phyloP scores from a whole-genome alignment of 1,140 invertebrate genomes.

The Lepidurus couesii region DNA sequence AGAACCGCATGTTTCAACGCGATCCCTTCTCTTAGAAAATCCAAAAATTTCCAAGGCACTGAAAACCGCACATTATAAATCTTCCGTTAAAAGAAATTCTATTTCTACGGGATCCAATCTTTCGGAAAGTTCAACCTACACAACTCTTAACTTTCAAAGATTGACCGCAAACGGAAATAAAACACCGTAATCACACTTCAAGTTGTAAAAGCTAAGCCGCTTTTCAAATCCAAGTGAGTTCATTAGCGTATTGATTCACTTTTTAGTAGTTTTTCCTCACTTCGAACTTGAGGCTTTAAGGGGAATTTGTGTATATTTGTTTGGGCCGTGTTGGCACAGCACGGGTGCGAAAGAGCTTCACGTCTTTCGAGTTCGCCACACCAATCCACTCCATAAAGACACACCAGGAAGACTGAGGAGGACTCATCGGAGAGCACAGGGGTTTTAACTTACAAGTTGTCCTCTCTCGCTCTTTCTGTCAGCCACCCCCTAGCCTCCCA shows the following conservation, averaged over 20 bases:
- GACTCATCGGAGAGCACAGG: background rate
- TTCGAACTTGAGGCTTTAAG: background rate
- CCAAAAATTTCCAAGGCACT: background rate
- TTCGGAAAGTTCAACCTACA: too few species aligned
- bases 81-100: background rate
- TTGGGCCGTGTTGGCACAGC: background rate
- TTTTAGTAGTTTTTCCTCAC: background rate
- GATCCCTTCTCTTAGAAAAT: background rate
- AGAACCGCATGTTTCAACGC: background rate
- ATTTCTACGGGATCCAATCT: too few species aligned
- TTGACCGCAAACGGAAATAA: too few species aligned
- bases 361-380: background rate
- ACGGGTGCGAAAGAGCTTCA: background rate
- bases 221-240: background rate
- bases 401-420: background rate
- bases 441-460: background rate
- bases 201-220: too few species aligned
- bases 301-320: constrained; percentile 19
- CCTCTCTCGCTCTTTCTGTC: background rate
- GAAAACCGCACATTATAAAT: background rate
- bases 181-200: too few species aligned
- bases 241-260: background rate
- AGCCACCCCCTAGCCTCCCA: background rate
- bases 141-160: too few species aligned
- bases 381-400: constrained; percentile 12